Conservation (phyloP, 2,888 invertebrate species). For the Pantelozetes paolii region DNA sequence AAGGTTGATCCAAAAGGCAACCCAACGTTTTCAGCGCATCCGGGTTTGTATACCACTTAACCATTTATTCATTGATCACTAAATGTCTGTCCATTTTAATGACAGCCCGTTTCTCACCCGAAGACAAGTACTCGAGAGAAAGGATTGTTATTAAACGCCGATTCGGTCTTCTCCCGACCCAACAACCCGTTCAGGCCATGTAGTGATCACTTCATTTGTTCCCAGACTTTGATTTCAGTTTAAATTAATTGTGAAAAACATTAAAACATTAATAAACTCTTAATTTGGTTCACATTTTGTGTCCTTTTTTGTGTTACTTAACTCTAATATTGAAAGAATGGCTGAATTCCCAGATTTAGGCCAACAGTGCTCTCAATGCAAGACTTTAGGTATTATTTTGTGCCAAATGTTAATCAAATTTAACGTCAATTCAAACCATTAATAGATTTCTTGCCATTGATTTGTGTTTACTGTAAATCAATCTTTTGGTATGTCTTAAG, state of each 20-base stretch:
- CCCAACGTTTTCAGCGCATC: constrained; percentile 84
- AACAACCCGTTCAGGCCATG: constrained; percentile 65
- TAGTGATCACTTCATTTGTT: constrained; percentile 39
- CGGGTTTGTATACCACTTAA: constrained; percentile 57
- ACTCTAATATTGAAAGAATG: constrained; percentile 28
- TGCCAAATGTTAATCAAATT: too few relatives aligned
- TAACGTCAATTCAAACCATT: background rate
- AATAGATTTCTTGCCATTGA: constrained; percentile 42
- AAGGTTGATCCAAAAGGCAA: constrained; percentile 70
- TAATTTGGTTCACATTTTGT: too few relatives aligned
- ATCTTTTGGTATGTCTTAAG: constrained; percentile 40
- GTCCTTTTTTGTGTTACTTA: too few relatives aligned
- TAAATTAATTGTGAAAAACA: background rate
- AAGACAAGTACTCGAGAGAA: constrained; percentile 86
- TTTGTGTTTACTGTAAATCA: constrained; percentile 37
- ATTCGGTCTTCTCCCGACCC: constrained; percentile 78
- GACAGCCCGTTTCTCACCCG: constrained; percentile 85
- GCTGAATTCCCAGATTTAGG: constrained; percentile 43
- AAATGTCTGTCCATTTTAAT: constrained; percentile 1
- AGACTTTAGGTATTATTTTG: constrained; percentile 37
- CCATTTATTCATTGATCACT: background rate
- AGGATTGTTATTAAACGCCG: constrained; percentile 82
- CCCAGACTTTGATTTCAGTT: constrained; percentile 15
- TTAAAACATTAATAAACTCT: constrained; percentile 9
- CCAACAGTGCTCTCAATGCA: constrained; percentile 39